Conservation (phyloP, 2,888 invertebrate species). For the Chaetogeoica ovagalla region DNA sequence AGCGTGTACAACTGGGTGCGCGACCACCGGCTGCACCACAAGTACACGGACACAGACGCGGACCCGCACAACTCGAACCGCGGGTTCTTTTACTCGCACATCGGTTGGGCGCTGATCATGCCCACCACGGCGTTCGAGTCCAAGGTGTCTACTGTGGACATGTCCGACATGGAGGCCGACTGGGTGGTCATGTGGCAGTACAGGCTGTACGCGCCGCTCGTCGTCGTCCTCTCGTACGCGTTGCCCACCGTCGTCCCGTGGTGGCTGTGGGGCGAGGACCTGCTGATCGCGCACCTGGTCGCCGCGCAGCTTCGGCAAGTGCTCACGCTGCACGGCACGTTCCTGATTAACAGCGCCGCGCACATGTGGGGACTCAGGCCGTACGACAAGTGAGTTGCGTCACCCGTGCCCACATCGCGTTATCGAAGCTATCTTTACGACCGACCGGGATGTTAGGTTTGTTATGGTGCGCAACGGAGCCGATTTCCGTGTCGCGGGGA, state of each 20-base stretch:
- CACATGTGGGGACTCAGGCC: conserved; percentile 63
- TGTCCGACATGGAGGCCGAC: conserved; percentile 80
- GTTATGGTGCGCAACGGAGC: too few species aligned
- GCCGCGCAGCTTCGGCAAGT: conserved; percentile 63
- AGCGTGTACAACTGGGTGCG: conserved; percentile 58
- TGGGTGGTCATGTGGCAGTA: conserved; percentile 83
- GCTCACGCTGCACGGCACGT: conserved; percentile 66
- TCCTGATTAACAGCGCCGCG: conserved; percentile 68
- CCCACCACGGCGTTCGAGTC: conserved; percentile 61
- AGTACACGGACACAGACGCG: conserved; percentile 61
- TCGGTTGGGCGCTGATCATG: conserved; percentile 63
- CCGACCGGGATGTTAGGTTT: too few species aligned
- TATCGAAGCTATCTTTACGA: too few species aligned
- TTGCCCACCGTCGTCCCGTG: conserved; percentile 65
- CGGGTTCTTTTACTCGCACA: conserved; percentile 65
- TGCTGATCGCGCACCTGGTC: conserved; percentile 59
- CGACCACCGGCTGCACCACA: conserved; percentile 61
- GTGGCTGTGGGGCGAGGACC: conserved; percentile 65
- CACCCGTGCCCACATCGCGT: too few species aligned
- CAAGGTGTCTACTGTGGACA: conserved; percentile 81
- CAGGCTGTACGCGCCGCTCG: conserved; percentile 70
- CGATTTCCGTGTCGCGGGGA: too few species aligned
- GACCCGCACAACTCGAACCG: conserved; percentile 62
- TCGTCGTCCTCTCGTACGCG: conserved; percentile 63
- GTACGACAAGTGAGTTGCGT: conserved; percentile 60